A percentile compares a stretch with the other conserved stretches of the same genome.
phyloP scores from a whole-genome alignment of 2,797 vertebrate species.

The Valencia hispanica region DNA sequence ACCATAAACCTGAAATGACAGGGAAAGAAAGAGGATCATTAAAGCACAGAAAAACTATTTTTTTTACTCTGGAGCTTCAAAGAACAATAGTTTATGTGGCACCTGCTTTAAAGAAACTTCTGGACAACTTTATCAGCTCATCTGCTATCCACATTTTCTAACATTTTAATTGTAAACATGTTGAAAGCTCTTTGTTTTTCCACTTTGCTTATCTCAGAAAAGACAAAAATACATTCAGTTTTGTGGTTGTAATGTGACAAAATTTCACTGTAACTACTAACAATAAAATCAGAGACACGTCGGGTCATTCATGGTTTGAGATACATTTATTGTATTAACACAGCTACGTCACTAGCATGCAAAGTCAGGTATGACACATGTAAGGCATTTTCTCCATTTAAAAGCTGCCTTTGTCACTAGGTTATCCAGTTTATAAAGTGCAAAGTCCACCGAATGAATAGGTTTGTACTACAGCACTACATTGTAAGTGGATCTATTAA shows the following conservation, averaged over 20 bases:
- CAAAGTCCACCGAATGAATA: conserved; percentile 78
- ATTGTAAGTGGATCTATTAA: conserved; percentile 71
- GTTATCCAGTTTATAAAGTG: conserved; percentile 81
- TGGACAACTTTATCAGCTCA: not conserved
- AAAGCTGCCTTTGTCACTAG: conserved; percentile 81
- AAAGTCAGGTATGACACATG: conserved; percentile 71
- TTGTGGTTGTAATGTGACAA: not conserved
- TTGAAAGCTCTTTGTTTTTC: not conserved
- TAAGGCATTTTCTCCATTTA: conserved; percentile 78
- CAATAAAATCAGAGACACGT: not conserved
- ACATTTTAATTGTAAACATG: not conserved
- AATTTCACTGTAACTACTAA: not conserved
- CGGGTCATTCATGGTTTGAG: conserved; percentile 40
- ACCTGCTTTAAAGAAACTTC: no score
- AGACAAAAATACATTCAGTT: not conserved
- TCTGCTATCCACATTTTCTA: not conserved
- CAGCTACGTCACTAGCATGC: conserved; percentile 76
- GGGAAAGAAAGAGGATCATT: no score
- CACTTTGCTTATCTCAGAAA: not conserved
- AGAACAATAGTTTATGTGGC: no score
- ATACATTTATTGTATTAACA: conserved; percentile 76
- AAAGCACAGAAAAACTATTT: no score
- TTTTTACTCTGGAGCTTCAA: no score
- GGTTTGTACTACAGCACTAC: conserved; percentile 73
- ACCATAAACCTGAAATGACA: no score